These are phyloP conservation scores for Brachionus manjavacas DNA, from an alignment of 1,140 invertebrate genomes.

Conservation along the genomic window DNA sequence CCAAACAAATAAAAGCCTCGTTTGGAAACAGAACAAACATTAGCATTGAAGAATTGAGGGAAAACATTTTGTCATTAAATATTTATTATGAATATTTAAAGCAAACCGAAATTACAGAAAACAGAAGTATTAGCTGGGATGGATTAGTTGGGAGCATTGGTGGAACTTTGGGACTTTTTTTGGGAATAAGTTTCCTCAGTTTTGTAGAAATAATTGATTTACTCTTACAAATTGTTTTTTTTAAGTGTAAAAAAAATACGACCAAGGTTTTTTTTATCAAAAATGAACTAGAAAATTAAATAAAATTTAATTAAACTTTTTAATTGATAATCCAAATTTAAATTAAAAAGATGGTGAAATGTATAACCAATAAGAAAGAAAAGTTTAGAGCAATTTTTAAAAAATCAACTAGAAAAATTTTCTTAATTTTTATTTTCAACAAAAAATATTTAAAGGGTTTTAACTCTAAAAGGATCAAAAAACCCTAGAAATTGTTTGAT, in stretches of 20 bases:
- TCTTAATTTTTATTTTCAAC: too few species aligned
- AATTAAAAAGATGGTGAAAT: too few species aligned
- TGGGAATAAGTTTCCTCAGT: not conserved
- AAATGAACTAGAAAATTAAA: not conserved
- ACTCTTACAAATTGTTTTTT: not conserved
- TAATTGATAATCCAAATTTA: too few species aligned
- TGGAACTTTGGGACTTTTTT: not conserved
- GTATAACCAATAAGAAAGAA: too few species aligned
- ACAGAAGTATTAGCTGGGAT: not conserved
- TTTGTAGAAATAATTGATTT: not conserved
- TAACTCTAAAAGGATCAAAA: too few species aligned
- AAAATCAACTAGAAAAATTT: too few species aligned
- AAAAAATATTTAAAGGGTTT: too few species aligned
- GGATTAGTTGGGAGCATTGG: not conserved
- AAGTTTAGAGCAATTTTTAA: too few species aligned
- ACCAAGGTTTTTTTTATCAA: not conserved
- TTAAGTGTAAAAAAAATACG: not conserved
- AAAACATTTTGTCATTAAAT: not conserved
- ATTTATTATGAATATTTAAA: slow-evolving; percentile 8
- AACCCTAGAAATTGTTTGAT: too few species aligned
- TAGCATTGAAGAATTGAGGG: not conserved
- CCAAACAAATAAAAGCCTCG: not conserved
- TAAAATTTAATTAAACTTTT: too few species aligned
- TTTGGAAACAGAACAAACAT: not conserved
- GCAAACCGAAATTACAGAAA: slow-evolving; percentile 23